A percentile compares a stretch with the other conserved stretches of the same genome.
Conservation (phyloP, 2,113 vertebrate species). For the Anguilla rostrata region DNA sequence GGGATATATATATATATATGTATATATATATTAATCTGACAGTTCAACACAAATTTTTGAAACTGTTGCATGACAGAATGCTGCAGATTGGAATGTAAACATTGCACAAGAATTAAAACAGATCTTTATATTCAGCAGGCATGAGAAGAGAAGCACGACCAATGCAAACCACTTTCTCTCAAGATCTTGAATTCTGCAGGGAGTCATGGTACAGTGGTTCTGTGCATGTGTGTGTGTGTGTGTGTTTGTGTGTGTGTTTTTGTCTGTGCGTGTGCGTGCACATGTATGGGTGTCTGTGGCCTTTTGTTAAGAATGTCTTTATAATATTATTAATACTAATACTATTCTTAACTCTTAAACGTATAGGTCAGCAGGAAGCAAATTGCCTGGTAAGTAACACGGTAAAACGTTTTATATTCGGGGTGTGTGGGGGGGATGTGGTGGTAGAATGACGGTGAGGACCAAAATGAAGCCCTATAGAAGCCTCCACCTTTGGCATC, state of each 20-base stretch:
- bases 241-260: not conserved
- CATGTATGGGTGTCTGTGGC: not conserved
- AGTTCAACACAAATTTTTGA: too few species aligned
- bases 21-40: too few species aligned
- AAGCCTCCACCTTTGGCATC: too few species aligned
- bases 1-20: too few species aligned
- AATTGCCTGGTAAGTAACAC: not conserved
- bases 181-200: constrained; percentile 57
- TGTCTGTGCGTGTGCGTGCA: not conserved
- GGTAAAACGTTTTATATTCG: too few species aligned
- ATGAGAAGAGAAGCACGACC: not conserved
- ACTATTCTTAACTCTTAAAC: not conserved
- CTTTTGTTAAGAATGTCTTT: not conserved
- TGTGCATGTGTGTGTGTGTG: too few species aligned
- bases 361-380: not conserved
- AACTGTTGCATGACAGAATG: not conserved
- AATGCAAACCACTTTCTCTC: constrained; percentile 42
- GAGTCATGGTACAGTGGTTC: constrained; percentile 34
- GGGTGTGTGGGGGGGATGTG: too few species aligned
- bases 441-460: too few species aligned
- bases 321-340: too few species aligned
- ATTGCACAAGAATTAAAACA: not conserved
- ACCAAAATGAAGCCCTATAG: too few species aligned
- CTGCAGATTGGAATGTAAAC: not conserved
- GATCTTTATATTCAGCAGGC: not conserved